These are phyloP conservation scores for Gandaritis pyraliata DNA, from an alignment of 2,888 invertebrate genomes.

Conservation along the genomic window DNA sequence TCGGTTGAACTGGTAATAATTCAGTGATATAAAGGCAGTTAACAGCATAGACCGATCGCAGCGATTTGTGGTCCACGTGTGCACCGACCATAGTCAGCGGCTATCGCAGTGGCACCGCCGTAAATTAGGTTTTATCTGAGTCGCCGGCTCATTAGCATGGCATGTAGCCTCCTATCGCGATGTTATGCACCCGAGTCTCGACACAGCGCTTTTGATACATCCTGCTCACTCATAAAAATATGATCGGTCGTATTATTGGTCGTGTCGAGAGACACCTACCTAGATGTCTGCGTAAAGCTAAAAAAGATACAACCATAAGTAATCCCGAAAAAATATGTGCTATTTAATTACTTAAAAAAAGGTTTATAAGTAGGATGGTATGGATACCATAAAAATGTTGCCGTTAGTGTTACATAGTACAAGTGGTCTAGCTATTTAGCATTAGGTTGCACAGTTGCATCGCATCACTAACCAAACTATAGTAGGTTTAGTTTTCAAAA, in stretches of 20 bases:
- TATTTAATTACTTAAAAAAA: too few relatives aligned
- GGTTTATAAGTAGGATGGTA: too few relatives aligned
- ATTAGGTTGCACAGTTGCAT: background rate
- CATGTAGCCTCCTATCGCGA: constrained; percentile 67
- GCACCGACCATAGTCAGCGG: constrained; percentile 36
- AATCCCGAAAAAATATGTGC: too few relatives aligned
- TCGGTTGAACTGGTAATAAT: constrained; percentile 13
- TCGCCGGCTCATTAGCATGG: constrained; percentile 70
- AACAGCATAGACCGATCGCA: constrained; percentile 35
- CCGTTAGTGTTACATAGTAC: background rate
- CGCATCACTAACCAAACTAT: constrained; percentile 15
- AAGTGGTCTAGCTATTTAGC: constrained; percentile 9
- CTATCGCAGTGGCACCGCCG: constrained; percentile 50
- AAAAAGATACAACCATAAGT: too few relatives aligned
- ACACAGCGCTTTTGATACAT: constrained; percentile 33
- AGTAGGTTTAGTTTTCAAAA: background rate
- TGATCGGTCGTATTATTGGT: background rate
- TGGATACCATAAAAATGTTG: background rate
- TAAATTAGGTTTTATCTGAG: constrained; percentile 75
- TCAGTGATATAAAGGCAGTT: constrained; percentile 28
- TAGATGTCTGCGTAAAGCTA: too few relatives aligned
- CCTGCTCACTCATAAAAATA: constrained; percentile 7
- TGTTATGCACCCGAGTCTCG: constrained; percentile 54
- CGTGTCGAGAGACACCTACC: background rate
- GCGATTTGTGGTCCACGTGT: constrained; percentile 35